Base-by-base conservation (phyloP, 2,888 invertebrate genomes). In the Atrina japonica region DNA sequence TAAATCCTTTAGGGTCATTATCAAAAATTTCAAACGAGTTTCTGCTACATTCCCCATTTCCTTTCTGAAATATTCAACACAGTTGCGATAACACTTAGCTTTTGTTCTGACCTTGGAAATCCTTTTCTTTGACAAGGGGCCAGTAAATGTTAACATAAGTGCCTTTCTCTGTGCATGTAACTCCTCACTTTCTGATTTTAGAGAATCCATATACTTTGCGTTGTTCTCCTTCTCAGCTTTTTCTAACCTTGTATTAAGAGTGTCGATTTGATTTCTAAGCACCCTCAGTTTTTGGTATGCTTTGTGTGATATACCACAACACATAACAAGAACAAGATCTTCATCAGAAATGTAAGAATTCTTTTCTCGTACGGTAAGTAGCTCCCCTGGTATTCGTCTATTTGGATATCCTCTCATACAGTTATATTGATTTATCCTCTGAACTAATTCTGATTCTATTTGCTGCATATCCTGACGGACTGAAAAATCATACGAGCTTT, bases 391-490 rank as follows among this genome's bases (percentile, higher is more conserved):
- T 6, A 66, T 58, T 25, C 66, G 30, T 3, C 58, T 56, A 40
- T 58, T 56, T 7, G 35, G 50, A 14, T 50, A 47, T 49, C 66
- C 66, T 9, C 5, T 35, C 5, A 41, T 29, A 21, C 30, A 49
- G n/a, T 47, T 35, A 35, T 29, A 61, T 14, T 47, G 45, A 14
- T 45, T 40, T 14, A 49, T 40, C 40, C 66, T 58, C 35, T 50
- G 56, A 14, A 58, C 50, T 11, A 66, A 27, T 18, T 66, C 66
- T 3, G 58, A 29, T 40, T 66, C 66, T 27, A 66, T 58, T 23
- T 66, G 66, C 49, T 66, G 66, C 40, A 66, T 25, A 41, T 66
- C 66, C 35, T 66, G 66, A n/a, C 66, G 43, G 9, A 66, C 23
- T 9, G 56, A 56, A 56, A 56, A 56, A n/a, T 35, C 23, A 56